Evolutionary conservation across 1,140 invertebrate species (phyloP).

Genomic region (Spodoptera frugiperda): DNA sequence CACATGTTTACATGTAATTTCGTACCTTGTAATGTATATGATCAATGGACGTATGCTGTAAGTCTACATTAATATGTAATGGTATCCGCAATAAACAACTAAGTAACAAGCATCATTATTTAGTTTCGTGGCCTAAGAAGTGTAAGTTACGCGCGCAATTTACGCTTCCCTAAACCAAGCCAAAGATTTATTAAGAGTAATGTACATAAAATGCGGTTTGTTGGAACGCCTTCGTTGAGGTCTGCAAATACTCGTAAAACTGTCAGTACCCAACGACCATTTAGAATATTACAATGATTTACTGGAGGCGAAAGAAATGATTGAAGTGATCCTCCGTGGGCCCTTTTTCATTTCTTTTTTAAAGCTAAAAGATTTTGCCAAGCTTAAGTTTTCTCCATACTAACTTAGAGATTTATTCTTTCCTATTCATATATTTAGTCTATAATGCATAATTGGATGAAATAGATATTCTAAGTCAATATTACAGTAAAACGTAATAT

Average conservation of each 20-base stretch:
- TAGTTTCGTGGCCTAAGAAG: slow-evolving; percentile 21
- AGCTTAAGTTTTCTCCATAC: not conserved
- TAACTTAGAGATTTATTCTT: too few relatives aligned
- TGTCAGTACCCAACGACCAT: slow-evolving; percentile 31
- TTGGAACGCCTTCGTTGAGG: slow-evolving; percentile 21
- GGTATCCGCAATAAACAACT: too few relatives aligned
- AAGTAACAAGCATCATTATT: not conserved
- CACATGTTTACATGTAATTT: too few relatives aligned
- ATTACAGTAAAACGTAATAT: too few relatives aligned
- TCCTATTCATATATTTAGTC: too few relatives aligned
- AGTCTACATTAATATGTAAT: too few relatives aligned
- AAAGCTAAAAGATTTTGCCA: not conserved
- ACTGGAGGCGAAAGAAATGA: slow-evolving; percentile 10
- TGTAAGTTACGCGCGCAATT: slow-evolving; percentile 24
- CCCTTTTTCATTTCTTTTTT: not conserved
- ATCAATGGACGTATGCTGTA: too few relatives aligned
- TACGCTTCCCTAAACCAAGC: slow-evolving; percentile 28
- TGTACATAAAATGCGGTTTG: slow-evolving; percentile 38
- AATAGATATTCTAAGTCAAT: too few relatives aligned
- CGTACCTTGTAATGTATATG: too few relatives aligned
- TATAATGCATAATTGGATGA: too few relatives aligned
- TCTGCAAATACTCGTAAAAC: slow-evolving; percentile 33
- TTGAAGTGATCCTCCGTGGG: not conserved
- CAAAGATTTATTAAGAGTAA: slow-evolving; percentile 37
- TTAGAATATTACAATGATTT: slow-evolving; percentile 40